Evolutionary conservation across 2,888 invertebrate genomes (phyloP).

Genomic region (Amphimallon solstitiale): DNA sequence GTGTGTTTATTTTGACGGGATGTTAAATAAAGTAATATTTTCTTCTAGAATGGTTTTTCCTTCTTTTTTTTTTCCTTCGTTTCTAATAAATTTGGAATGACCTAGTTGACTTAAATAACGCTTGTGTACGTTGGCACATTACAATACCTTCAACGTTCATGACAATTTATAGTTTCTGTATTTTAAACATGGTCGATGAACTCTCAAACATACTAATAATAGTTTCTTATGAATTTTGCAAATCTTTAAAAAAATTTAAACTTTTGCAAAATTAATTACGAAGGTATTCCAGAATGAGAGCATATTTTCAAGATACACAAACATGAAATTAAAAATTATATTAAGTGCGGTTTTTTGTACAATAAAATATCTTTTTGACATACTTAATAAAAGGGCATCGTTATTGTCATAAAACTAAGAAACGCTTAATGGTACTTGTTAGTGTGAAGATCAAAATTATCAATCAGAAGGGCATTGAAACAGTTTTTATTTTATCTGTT

Average conservation of each 20-base stretch:
- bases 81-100: not conserved
- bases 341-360: no score
- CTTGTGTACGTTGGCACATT: constrained; percentile 7
- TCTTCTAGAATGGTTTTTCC: constrained; percentile 1
- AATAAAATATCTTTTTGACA: no score
- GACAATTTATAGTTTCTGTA: constrained; percentile 7
- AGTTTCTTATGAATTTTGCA: not conserved
- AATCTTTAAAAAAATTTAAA: not conserved
- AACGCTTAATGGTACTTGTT: no score
- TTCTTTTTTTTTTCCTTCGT: not conserved
- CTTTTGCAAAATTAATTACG: no score
- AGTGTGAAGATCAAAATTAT: no score
- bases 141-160: not conserved
- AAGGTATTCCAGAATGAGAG: no score
- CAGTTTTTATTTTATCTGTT: no score
- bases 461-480: no score
- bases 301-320: no score
- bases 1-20: not conserved
- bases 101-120: constrained; percentile 7
- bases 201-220: not conserved
- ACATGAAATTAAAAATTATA: no score
- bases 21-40: constrained; percentile 1
- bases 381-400: no score
- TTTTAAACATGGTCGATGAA: constrained; percentile 8
- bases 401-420: no score